Evolutionary conservation across 2,888 invertebrate species (phyloP).

Genomic region (Oscheius onirici): DNA sequence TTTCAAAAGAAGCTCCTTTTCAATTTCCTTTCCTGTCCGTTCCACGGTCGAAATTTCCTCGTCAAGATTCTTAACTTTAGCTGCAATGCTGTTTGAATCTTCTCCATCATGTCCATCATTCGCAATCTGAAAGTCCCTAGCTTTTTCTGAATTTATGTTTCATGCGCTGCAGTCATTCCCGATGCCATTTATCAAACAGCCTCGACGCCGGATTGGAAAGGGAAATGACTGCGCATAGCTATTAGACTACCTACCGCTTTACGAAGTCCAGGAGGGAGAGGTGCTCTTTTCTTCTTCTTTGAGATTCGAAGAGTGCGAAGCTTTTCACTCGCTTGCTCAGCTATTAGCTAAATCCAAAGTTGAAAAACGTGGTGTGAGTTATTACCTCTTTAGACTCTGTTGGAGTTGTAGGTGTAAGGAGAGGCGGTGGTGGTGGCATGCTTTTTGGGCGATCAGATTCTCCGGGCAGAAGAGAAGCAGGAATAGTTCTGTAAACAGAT

Average conservation of each 20-base stretch:
- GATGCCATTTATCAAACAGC: conserved; percentile 3
- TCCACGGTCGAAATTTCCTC: conserved; percentile 30
- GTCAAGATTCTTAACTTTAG: conserved; percentile 26
- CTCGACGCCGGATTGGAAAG: not conserved
- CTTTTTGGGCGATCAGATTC: conserved; percentile 37
- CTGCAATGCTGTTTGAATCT: conserved; percentile 23
- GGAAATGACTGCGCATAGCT: not conserved
- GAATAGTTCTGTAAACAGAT: conserved; percentile 15
- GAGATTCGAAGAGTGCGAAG: conserved; percentile 36
- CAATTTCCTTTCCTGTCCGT: conserved; percentile 35
- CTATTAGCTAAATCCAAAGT: not conserved
- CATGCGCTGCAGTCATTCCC: not conserved
- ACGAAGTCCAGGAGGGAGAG: conserved; percentile 33
- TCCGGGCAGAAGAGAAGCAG: conserved; percentile 33
- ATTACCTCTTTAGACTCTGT: not conserved
- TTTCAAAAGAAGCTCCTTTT: conserved; percentile 38
- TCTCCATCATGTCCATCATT: conserved; percentile 12
- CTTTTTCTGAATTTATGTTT: not conserved
- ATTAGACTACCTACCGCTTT: conserved; percentile 22
- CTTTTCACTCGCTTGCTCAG: conserved; percentile 4
- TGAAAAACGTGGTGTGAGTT: not conserved
- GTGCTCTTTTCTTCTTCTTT: conserved; percentile 36
- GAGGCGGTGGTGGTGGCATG: conserved; percentile 38
- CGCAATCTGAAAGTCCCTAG: conserved; percentile 24
- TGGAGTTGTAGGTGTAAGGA: not conserved